Percentiles rank a stretch among this genome's conserved stretches.
phyloP scores from a whole-genome alignment of 2,888 invertebrate species.

The Prenolepis imparis region DNA sequence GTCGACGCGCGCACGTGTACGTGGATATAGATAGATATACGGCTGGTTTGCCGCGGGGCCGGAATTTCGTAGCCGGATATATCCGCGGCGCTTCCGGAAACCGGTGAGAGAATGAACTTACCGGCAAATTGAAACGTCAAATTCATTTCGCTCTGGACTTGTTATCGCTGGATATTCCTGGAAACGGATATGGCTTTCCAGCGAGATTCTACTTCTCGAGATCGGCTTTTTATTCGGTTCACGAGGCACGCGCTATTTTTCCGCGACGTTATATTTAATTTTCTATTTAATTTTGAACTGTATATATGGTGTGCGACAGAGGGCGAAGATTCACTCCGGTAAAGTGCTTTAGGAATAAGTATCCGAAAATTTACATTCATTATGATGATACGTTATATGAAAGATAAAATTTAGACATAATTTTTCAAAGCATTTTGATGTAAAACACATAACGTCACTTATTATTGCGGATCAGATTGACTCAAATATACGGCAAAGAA shows the following conservation, averaged over 20 bases:
- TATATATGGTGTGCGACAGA: background rate
- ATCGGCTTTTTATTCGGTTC: slow-evolving; percentile 22
- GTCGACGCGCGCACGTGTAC: slow-evolving; percentile 45
- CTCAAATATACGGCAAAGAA: background rate
- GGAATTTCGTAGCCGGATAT: slow-evolving; percentile 53
- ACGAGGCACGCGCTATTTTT: slow-evolving; percentile 33
- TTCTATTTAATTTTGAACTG: slow-evolving; percentile 35
- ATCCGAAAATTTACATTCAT: slow-evolving; percentile 16
- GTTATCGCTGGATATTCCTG: slow-evolving; percentile 67
- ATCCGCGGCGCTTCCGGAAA: slow-evolving; percentile 43
- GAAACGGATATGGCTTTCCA: slow-evolving; percentile 63
- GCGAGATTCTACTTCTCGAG: slow-evolving; percentile 53
- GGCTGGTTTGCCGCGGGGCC: slow-evolving; percentile 58
- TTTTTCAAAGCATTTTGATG: background rate
- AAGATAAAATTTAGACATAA: background rate
- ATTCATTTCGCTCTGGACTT: slow-evolving; percentile 72
- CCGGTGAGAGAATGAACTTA: slow-evolving; percentile 57
- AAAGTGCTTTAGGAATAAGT: background rate
- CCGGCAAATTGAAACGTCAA: slow-evolving; percentile 72
- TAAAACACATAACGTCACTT: background rate
- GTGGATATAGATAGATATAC: slow-evolving; percentile 16
- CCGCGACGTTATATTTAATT: slow-evolving; percentile 43
- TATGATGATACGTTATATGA: background rate
- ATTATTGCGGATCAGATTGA: background rate
- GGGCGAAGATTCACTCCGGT: background rate